Conservation (phyloP, 2,797 vertebrate genomes). For the Neosalanx taihuensis region DNA sequence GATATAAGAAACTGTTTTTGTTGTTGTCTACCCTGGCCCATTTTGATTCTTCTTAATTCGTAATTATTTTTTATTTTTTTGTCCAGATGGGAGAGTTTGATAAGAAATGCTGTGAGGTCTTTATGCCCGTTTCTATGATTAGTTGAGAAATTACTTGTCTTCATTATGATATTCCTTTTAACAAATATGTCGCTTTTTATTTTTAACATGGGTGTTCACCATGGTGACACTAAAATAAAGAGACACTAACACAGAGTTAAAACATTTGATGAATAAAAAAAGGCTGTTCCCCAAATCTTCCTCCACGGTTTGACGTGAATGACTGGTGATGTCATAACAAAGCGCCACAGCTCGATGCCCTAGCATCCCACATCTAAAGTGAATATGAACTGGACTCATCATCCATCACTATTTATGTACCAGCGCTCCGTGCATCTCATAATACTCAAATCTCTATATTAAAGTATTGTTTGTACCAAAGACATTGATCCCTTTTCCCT, state of each 20-base stretch:
- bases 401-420: conserved; percentile 7
- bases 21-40: conserved; percentile 65
- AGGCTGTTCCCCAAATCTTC: conserved; percentile 74
- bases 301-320: conserved; percentile 63
- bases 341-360: background rate
- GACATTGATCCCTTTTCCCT: conserved; percentile 8
- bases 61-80: conserved; percentile 61
- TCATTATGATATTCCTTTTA: conserved; percentile 72
- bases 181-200: conserved; percentile 70
- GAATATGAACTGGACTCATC: background rate
- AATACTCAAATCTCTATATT: conserved; percentile 5
- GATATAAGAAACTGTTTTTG: conserved; percentile 58
- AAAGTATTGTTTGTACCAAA: conserved; percentile 18
- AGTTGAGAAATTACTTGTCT: conserved; percentile 72
- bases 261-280: conserved; percentile 81
- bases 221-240: conserved; percentile 78
- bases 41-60: conserved; percentile 49
- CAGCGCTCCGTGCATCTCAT: conserved; percentile 9
- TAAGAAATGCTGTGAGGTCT: conserved; percentile 76
- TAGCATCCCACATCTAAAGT: background rate
- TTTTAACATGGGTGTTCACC: conserved; percentile 76
- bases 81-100: conserved; percentile 64
- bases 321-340: conserved; percentile 47
- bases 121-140: conserved; percentile 72
- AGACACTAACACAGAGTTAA: conserved; percentile 77